These are phyloP conservation scores for Poeciliopsis turrubarensis DNA, from an alignment of 2,113 vertebrate genomes.

Conservation along the genomic window DNA sequence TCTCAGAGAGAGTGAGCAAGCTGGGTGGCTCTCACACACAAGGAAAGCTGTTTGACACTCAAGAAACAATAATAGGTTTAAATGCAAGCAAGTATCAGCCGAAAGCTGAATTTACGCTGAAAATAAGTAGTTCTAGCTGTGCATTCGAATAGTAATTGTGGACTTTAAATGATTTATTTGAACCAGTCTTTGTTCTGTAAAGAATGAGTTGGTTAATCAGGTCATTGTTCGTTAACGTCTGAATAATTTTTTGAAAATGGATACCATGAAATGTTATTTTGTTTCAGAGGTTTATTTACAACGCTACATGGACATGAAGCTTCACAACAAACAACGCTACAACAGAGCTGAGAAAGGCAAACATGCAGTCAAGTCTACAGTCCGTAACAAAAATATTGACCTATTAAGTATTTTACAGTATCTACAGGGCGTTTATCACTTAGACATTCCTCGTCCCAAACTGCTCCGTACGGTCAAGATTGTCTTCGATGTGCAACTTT, in stretches of 20 bases:
- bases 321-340: slow-evolving; percentile 48
- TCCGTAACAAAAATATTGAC: slow-evolving; percentile 80
- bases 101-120: neutral
- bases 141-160: neutral
- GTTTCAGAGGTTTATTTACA: slow-evolving; percentile 78
- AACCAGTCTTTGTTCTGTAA: no score
- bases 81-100: neutral
- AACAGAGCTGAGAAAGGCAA: slow-evolving; percentile 45
- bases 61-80: neutral
- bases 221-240: no score
- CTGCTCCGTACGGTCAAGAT: slow-evolving; percentile 59
- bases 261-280: slow-evolving; percentile 3
- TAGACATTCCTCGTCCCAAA: slow-evolving; percentile 59
- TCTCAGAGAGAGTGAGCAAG: neutral
- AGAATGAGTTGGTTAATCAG: neutral
- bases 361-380: slow-evolving; percentile 55
- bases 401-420: slow-evolving; percentile 81
- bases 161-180: neutral
- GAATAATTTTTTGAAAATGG: neutral
- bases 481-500: slow-evolving; percentile 70
- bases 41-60: no score
- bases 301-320: slow-evolving; percentile 34
- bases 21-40: slow-evolving; percentile 25
- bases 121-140: neutral
- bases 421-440: slow-evolving; percentile 74